phyloP scores from a whole-genome alignment of 2,797 vertebrate genomes.

The Halcyon badia region DNA sequence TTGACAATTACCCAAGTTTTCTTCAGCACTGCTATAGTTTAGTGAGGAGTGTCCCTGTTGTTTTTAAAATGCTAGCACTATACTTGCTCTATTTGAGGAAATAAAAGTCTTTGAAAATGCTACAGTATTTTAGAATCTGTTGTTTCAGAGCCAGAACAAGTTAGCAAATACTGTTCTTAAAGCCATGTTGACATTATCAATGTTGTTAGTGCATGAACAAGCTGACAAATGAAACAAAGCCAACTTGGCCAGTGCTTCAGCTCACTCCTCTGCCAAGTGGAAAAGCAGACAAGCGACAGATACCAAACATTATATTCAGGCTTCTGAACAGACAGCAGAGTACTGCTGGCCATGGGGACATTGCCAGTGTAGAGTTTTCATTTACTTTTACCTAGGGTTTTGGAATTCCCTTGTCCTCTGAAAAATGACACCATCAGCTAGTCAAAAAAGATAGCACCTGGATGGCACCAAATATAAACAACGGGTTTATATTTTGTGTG shows the following conservation, averaged over 20 bases:
- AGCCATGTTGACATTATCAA: background rate
- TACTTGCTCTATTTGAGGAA: background rate
- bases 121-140: background rate
- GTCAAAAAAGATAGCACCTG: background rate
- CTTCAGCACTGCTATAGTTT: background rate
- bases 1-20: background rate
- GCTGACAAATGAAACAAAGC: slow-evolving; percentile 7
- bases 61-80: background rate
- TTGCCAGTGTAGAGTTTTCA: background rate
- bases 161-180: slow-evolving; percentile 8
- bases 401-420: background rate
- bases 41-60: background rate
- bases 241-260: background rate
- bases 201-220: background rate
- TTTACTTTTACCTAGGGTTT: background rate
- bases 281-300: background rate
- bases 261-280: background rate
- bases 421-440: background rate
- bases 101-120: background rate
- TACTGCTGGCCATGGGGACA: background rate
- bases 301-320: background rate
- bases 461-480: background rate
- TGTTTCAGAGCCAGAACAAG: background rate
- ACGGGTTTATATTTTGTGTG: background rate
- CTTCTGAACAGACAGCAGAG: background rate